phyloP scores from a whole-genome alignment of 2,797 vertebrate genomes.

The Ibycter americanus region DNA sequence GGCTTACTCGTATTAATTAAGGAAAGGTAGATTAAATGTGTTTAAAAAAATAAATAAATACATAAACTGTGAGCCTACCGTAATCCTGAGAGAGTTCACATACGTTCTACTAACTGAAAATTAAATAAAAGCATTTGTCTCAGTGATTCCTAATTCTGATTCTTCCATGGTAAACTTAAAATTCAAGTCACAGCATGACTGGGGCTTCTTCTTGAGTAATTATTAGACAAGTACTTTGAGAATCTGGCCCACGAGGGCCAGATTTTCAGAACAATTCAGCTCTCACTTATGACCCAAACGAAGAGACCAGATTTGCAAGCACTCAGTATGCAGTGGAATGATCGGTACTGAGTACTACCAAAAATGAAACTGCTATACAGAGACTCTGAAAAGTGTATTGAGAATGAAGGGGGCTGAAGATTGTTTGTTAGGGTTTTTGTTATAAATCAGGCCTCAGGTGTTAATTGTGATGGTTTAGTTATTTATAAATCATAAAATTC shows the following conservation, averaged over 20 bases:
- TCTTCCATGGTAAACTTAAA: not conserved
- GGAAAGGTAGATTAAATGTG: not conserved
- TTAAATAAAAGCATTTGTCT: not conserved
- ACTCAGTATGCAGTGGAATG: rapidly evolving
- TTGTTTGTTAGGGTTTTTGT: not conserved
- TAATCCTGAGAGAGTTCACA: not conserved
- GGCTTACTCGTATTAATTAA: not conserved
- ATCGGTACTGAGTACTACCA: not conserved
- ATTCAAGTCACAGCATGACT: not conserved
- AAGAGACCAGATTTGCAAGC: not conserved
- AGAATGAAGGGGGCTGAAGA: not conserved
- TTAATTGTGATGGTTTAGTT: not conserved
- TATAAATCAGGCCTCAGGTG: not conserved
- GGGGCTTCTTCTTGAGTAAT: not conserved
- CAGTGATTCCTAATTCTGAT: not conserved
- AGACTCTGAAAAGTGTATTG: not conserved
- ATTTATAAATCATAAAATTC: not conserved
- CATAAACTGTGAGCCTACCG: not conserved
- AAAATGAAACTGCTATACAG: not conserved
- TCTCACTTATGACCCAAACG: not conserved
- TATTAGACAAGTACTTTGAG: not conserved
- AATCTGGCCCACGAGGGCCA: not conserved
- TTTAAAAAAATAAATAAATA: not conserved
- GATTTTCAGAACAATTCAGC: not conserved
- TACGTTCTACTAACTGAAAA: not conserved